Evolutionary conservation across 2,888 invertebrate genomes (phyloP), one percentile per base, ranked within the genome.

Genomic region (Adelphocoris suturalis): DNA sequence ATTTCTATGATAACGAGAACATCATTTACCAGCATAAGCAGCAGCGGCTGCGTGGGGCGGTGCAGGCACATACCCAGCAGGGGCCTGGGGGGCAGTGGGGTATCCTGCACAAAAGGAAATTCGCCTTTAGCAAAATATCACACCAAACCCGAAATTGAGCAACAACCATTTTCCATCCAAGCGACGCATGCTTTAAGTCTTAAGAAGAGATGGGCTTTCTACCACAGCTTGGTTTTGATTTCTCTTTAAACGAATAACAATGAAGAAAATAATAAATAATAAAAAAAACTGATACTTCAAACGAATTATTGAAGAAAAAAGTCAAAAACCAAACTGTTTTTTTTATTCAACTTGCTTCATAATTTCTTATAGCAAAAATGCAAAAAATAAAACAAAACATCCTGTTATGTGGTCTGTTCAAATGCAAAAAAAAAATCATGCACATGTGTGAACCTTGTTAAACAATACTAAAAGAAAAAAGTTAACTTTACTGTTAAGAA

Each of bases 41-140:
- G 94, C 93, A 89, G 94, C 93, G 84, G 92, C 95, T 93, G 95
- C 95, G 89, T 95, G 96, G 78, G 95, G 95, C 52, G 95, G 95
- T 88, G 95, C 95, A 85, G 95, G 95, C 91, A 95, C 94, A 94
- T 95, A 95, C 13, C 92, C 92, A 81, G 92, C 91, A 13, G 95
- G 95, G 87, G 94, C 94, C 92, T 94, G 95, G 75, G 95, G 95
- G 90, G 93, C 93, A 91, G 95, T 94, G 88, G 95, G 95, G 93
- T 95, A 95, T 90, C 95, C 95, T 92, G 90, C 85, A 90, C 84
- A 90, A 85, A 84, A 68, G 28, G 48, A 90, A 80, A 52, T n/a
- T 9, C 19, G 47, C 23, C 12, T 27, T 14, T 55, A 28, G 52
- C 85, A 89, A 85, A 28, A 48, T 48, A 61, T 57, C 52, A 87